Evolutionary conservation across 2,888 invertebrate species (phyloP), one percentile per base, ranked within the genome.

Genomic region (Athrips mouffetella): DNA sequence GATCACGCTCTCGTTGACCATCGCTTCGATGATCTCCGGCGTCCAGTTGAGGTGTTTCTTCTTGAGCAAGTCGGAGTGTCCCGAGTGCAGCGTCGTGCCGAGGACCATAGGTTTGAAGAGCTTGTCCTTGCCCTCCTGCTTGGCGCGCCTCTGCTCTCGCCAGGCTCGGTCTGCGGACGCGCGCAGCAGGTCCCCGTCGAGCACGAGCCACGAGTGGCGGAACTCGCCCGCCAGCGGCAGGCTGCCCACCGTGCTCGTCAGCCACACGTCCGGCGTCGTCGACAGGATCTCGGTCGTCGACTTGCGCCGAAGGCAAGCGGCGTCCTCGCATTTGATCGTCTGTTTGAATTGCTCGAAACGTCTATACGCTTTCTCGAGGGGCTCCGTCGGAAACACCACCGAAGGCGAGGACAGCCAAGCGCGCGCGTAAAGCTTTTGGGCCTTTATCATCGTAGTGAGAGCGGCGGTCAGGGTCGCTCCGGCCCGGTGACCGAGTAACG

Each of bases 381-480:
- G 75, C 50, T 91, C 91, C 1, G 92, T 92, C 0, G 95, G 95
- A 62, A 92, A 93, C 37, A 93, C 89, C 0, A 93, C 92, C 1
- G 94, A 92, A 0, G 94, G 91, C 1, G 95, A 95, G 0, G 95
- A 92, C 1, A 95, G 90, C 96, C 96, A 96, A 3, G 92, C 94
- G 45, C 93, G 86, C 0, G 92, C 86, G 65, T 96, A 96, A 3
- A 96, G 83, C 40, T 91, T 91, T 46, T 92, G 90, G 2, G 92
- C 86, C 48, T 90, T 58, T 73, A 83, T 8, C 86, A 91, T 73
- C 55, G 93, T 79, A 66, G 92, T 90, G 31, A 97, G 79, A 0
- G 95, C 94, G 0, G 95, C 93, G 0, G 95, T 94, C 10, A 96
- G 77, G 0, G 96, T 96, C 0, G 94, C 96, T 1, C 96, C 96